Conservation (phyloP, 2,113 vertebrate species). For the Cryptomyrus ogoouensis region DNA sequence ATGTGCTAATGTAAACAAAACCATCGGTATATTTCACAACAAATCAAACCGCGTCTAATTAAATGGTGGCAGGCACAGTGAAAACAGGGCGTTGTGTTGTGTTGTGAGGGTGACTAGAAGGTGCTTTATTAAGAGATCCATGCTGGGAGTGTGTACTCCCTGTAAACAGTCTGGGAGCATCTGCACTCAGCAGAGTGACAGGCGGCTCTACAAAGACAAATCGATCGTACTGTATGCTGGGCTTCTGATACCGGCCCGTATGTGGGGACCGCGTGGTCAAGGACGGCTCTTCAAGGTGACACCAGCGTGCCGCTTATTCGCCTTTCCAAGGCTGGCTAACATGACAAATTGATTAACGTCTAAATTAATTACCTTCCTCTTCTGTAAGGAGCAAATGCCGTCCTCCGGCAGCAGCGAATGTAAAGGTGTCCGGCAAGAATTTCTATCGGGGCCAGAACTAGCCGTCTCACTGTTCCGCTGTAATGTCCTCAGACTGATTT, state of each 20-base stretch:
- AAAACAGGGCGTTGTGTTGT: background rate
- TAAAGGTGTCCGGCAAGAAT: background rate
- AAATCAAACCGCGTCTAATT: background rate
- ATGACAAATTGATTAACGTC: conserved; percentile 37
- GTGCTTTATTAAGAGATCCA: background rate
- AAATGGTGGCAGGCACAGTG: background rate
- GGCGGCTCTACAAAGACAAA: conserved; percentile 25
- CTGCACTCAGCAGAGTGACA: conserved; percentile 18
- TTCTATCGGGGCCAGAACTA: background rate
- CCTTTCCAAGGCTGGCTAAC: conserved; percentile 3
- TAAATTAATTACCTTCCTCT: conserved; percentile 28
- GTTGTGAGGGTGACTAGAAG: background rate
- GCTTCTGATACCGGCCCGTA: background rate
- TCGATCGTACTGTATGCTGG: conserved; percentile 20
- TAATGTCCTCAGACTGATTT: background rate
- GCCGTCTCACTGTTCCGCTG: background rate
- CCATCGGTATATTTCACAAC: background rate
- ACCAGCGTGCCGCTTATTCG: background rate
- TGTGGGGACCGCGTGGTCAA: background rate
- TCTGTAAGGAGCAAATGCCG: background rate
- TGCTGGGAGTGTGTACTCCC: background rate
- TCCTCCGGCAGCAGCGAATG: background rate
- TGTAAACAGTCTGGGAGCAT: conserved; percentile 6
- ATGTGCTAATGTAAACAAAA: background rate
- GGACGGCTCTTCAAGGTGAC: conserved; percentile 1